Percentiles rank a stretch among this genome's conserved stretches.
These are phyloP conservation scores for Typhlichthys eigenmanni DNA, from an alignment of 2,797 vertebrate species.

Conservation along the genomic window DNA sequence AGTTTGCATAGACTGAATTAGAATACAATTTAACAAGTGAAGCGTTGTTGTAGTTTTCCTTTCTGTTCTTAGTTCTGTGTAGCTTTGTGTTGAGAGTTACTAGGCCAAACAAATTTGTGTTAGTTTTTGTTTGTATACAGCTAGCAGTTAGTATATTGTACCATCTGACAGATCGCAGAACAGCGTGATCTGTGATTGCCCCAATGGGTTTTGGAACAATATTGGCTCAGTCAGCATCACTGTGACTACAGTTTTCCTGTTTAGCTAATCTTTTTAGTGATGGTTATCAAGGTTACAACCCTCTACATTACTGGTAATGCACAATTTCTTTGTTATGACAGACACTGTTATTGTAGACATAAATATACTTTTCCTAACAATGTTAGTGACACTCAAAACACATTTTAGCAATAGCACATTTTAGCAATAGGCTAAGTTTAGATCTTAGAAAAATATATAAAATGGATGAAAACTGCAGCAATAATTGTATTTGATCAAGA, in stretches of 20 bases:
- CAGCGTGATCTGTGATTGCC: slow-evolving; percentile 38
- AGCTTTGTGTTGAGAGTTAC: neutral
- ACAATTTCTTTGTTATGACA: neutral
- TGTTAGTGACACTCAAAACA: neutral
- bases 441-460: too few relatives aligned
- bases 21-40: too few relatives aligned
- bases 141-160: slow-evolving; percentile 32
- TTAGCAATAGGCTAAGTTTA: too few relatives aligned
- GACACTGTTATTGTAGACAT: too few relatives aligned
- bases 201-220: slow-evolving; percentile 53
- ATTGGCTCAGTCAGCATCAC: slow-evolving; percentile 45
- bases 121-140: slow-evolving; percentile 2
- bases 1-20: too few relatives aligned
- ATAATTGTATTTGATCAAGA: too few relatives aligned
- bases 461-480: too few relatives aligned
- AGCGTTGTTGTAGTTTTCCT: too few relatives aligned
- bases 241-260: slow-evolving; percentile 58
- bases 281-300: slow-evolving; percentile 29
- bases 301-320: slow-evolving; percentile 2
- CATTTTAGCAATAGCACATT: too few relatives aligned
- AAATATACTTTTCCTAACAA: too few relatives aligned
- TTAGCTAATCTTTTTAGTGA: slow-evolving; percentile 44
- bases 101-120: neutral
- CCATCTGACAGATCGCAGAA: slow-evolving; percentile 27
- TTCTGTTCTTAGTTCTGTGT: neutral